Conservation (phyloP, 2,797 vertebrate species). For the Poeciliopsis turneri region DNA sequence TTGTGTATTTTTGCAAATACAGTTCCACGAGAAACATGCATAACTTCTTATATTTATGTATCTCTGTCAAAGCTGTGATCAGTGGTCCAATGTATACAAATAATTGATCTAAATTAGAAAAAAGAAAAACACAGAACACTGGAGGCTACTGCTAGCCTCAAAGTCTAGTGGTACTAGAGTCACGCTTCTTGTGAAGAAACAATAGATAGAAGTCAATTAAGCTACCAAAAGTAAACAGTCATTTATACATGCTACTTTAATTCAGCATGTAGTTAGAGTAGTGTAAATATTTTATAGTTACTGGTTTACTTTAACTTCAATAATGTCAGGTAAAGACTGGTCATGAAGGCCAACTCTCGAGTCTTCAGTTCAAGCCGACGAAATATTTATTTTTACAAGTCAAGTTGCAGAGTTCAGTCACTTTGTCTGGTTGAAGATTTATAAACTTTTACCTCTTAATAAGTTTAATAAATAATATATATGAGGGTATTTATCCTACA, state of each 20-base stretch:
- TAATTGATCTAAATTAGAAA: neutral
- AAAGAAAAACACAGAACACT: neutral
- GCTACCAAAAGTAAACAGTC: neutral
- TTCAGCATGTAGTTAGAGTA: neutral
- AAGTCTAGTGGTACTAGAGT: neutral
- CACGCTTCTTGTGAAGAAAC: neutral
- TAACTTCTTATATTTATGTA: neutral
- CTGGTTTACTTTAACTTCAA: neutral
- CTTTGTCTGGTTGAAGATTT: neutral
- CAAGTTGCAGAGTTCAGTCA: neutral
- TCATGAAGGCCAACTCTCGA: neutral
- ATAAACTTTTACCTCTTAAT: neutral
- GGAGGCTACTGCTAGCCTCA: neutral
- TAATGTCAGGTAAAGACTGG: neutral
- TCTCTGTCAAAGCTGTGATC: neutral
- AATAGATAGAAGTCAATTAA: neutral
- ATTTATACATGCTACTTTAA: neutral
- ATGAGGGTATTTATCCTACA: neutral
- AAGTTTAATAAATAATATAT: neutral
- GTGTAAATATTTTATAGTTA: neutral
- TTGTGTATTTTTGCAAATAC: neutral
- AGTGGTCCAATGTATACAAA: neutral
- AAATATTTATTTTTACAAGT: neutral
- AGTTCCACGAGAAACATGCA: neutral
- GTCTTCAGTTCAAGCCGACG: neutral